Percentiles rank a stretch among this genome's conserved stretches.
phyloP scores from a whole-genome alignment of 2,888 invertebrate genomes.

The Ceratothoa steindachneri region DNA sequence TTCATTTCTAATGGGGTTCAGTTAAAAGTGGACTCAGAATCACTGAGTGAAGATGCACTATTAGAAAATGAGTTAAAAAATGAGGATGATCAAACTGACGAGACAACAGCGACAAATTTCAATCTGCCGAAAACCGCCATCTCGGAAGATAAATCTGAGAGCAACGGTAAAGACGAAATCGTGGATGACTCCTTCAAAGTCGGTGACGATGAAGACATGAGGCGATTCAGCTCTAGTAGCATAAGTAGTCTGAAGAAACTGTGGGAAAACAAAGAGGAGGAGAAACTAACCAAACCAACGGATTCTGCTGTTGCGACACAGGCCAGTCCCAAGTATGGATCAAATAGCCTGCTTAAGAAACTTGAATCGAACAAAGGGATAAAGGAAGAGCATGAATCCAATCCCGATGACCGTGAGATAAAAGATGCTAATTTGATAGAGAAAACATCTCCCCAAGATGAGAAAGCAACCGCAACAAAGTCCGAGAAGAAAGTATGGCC shows the following conservation, averaged over 20 bases:
- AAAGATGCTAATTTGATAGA: conserved; percentile 10
- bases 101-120: too few species aligned
- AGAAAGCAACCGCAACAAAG: conserved; percentile 41
- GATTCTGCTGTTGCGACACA: conserved; percentile 28
- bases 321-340: conserved; percentile 46
- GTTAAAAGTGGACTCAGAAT: not conserved
- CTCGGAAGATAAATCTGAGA: not conserved
- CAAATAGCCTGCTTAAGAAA: conserved; percentile 30
- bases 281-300: conserved; percentile 28
- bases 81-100: too few species aligned
- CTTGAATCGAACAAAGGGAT: conserved; percentile 25
- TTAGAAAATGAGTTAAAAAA: too few species aligned
- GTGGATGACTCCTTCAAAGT: conserved; percentile 52
- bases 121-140: conserved; percentile 35
- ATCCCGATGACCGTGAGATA: conserved; percentile 18
- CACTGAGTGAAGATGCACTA: conserved; percentile 21
- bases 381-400: conserved; percentile 1
- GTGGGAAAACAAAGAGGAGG: conserved; percentile 67
- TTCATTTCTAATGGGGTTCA: not conserved
- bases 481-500: conserved; percentile 58
- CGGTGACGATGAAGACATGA: conserved; percentile 69
- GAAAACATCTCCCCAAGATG: conserved; percentile 29
- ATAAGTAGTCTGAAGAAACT: conserved; percentile 86
- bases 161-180: conserved; percentile 52
- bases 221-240: conserved; percentile 84